phyloP scores from a whole-genome alignment of 2,888 invertebrate genomes.

The Trileptium ribeirensis region DNA sequence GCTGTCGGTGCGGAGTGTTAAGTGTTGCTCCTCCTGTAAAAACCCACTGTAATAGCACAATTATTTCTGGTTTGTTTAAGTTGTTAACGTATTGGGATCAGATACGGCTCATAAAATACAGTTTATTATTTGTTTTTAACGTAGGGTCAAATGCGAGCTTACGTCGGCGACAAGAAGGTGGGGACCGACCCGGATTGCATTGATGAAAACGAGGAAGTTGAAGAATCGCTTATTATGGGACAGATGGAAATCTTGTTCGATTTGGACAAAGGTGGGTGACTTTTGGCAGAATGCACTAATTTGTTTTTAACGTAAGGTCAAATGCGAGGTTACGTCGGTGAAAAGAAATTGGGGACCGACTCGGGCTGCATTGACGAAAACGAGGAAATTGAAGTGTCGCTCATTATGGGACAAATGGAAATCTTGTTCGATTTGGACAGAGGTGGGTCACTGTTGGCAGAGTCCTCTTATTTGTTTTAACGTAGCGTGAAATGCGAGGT shows the following conservation, averaged over 20 bases:
- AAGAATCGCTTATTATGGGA: slow-evolving; percentile 5
- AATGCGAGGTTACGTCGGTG: slow-evolving; percentile 15
- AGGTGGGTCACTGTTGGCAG: no score
- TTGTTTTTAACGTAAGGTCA: no score
- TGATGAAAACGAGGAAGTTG: neutral
- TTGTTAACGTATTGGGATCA: no score
- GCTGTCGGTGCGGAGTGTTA: no score
- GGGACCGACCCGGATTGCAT: neutral
- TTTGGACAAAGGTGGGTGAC: neutral
- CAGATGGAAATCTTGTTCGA: slow-evolving; percentile 19
- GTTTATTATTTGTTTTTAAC: no score
- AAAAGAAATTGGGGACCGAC: neutral
- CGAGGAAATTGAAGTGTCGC: neutral
- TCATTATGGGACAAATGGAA: slow-evolving; percentile 11
- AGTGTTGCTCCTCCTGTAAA: no score
- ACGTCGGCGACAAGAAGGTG: slow-evolving; percentile 5
- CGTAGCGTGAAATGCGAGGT: slow-evolving; percentile 6
- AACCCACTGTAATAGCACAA: no score
- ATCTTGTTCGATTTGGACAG: slow-evolving; percentile 9
- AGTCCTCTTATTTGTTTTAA: no score
- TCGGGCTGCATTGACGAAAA: neutral
- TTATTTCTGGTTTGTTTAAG: no score
- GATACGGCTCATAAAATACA: no score
- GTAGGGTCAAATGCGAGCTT: slow-evolving; percentile 11
- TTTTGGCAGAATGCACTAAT: no score